Conservation (phyloP, 2,113 vertebrate species). For the Origma solitaria region DNA sequence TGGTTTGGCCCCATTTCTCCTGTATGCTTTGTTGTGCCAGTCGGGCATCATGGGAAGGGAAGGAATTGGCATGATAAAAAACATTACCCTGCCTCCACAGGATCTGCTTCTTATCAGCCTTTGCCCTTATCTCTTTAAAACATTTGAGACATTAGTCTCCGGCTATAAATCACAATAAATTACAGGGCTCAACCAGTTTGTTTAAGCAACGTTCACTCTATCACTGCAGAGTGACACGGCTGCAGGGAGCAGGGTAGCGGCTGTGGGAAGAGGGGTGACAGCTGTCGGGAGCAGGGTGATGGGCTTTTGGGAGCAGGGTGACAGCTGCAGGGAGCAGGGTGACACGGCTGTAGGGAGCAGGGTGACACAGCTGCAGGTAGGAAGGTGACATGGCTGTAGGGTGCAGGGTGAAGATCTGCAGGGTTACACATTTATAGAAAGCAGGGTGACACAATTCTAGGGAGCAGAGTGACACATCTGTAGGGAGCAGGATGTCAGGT, state of each 20-base stretch:
- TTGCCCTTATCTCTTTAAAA: background rate
- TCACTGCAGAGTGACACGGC: background rate
- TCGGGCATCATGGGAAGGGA: rapidly evolving
- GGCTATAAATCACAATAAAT: background rate
- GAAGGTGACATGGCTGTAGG: no score
- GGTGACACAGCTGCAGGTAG: no score
- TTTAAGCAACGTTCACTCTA: background rate
- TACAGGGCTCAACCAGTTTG: background rate
- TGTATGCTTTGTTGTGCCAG: background rate
- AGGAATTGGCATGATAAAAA: background rate
- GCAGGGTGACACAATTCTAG: no score
- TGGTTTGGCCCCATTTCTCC: background rate
- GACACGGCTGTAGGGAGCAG: background rate
- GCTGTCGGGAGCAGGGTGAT: background rate
- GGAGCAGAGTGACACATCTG: no score
- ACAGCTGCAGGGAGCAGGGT: no score
- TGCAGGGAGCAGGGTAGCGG: background rate
- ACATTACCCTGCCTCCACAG: rapidly evolving
- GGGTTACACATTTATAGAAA: no score
- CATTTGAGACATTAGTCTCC: background rate
- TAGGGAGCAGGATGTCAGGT: no score
- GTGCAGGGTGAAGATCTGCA: no score
- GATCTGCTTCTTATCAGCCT: background rate
- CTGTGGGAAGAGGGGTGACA: background rate
- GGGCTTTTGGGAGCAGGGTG: no score